Percentiles rank a stretch among this genome's conserved stretches.
phyloP scores from a whole-genome alignment of 2,113 vertebrate genomes.

The Bungarus multicinctus region DNA sequence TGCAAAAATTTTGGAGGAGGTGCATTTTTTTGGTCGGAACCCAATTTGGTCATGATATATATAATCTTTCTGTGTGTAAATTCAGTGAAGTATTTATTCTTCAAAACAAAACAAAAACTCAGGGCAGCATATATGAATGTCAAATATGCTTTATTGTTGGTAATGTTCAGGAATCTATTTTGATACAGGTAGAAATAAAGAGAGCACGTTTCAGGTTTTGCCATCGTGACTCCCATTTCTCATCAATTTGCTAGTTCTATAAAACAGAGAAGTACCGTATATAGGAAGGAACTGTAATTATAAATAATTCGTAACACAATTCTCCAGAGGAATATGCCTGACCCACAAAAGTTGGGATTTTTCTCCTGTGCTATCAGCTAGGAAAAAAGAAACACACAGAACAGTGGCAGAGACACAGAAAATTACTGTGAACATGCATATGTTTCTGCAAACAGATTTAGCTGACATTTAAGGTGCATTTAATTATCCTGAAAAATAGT shows the following conservation, averaged over 20 bases:
- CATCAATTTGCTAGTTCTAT: constrained; percentile 15
- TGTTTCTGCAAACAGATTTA: neutral
- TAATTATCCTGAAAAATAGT: neutral
- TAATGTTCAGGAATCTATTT: neutral
- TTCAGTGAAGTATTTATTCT: neutral
- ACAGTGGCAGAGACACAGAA: neutral
- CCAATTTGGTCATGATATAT: too few species aligned
- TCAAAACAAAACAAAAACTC: neutral
- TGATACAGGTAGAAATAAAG: constrained; percentile 20
- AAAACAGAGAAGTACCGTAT: neutral
- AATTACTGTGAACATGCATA: neutral
- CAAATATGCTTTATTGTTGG: neutral
- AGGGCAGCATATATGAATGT: neutral
- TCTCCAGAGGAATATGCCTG: neutral
- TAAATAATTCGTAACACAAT: neutral
- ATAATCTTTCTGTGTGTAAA: too few species aligned
- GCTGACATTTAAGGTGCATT: neutral
- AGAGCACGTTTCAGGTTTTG: neutral
- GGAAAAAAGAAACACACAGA: neutral
- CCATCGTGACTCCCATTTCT: constrained; percentile 13
- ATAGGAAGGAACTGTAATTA: neutral
- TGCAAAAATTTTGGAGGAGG: too few species aligned
- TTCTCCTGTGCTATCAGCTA: neutral
- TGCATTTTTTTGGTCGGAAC: too few species aligned
- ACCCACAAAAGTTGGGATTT: neutral